Evolutionary conservation across 2,797 vertebrate species (phyloP).

Genomic region (Diceros bicornis): DNA sequence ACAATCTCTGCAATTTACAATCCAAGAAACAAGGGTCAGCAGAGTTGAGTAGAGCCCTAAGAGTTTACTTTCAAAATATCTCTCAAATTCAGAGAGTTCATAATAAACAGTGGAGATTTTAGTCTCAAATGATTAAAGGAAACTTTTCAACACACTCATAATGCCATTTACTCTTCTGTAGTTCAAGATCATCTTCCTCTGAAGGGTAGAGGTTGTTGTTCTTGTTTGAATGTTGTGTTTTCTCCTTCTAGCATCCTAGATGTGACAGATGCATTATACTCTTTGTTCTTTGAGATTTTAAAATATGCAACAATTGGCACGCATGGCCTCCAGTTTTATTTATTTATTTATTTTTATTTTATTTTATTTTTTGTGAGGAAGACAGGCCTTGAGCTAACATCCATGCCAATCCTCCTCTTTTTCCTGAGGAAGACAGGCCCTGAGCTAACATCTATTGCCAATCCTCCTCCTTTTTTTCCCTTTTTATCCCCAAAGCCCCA

Average conservation of each 20-base stretch:
- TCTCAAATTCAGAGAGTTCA: conserved; percentile 41
- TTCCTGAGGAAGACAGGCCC: too few species aligned
- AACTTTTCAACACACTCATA: conserved; percentile 49
- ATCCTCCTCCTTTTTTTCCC: too few species aligned
- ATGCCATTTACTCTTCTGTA: conserved; percentile 42
- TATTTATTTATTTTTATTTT: too few species aligned
- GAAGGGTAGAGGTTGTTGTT: conserved; percentile 41
- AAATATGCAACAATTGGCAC: conserved; percentile 43
- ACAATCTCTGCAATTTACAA: conserved; percentile 20
- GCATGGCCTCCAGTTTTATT: conserved; percentile 1
- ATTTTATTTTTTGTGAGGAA: too few species aligned
- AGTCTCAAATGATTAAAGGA: conserved; percentile 62
- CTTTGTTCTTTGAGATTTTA: conserved; percentile 67
- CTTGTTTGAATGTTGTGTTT: conserved; percentile 67
- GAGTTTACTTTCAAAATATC: conserved; percentile 48
- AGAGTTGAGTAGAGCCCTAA: background rate
- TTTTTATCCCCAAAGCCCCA: too few species aligned
- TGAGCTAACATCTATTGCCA: too few species aligned
- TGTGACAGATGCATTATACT: conserved; percentile 60
- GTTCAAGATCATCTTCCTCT: conserved; percentile 51
- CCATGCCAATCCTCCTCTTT: too few species aligned
- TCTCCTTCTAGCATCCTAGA: conserved; percentile 44
- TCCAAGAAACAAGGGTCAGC: background rate
- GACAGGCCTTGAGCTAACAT: too few species aligned
- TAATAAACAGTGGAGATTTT: conserved; percentile 47